phyloP scores from a whole-genome alignment of 2,797 vertebrate genomes.

The Semotilus atromaculatus region DNA sequence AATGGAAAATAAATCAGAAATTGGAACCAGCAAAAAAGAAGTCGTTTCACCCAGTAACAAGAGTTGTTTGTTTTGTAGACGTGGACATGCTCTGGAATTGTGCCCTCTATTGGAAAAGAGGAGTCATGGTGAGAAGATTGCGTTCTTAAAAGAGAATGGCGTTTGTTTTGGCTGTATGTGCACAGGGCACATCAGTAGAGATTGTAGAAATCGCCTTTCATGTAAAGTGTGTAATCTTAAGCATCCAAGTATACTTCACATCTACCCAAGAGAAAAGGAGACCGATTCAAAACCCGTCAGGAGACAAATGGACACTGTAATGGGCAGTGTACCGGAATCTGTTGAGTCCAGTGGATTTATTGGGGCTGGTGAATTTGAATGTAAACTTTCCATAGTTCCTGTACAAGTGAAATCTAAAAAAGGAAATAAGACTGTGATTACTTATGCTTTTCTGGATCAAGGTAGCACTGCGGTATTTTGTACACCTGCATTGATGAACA shows the following conservation, averaged over 20 bases:
- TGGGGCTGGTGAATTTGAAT: neutral
- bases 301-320: neutral
- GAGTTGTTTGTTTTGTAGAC: slow-evolving; percentile 48
- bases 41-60: slow-evolving; percentile 25
- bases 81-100: slow-evolving; percentile 35
- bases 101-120: slow-evolving; percentile 58
- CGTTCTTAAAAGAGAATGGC: slow-evolving; percentile 42
- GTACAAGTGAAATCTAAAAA: slow-evolving; percentile 22
- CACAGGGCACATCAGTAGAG: slow-evolving; percentile 26
- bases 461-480: slow-evolving; percentile 9
- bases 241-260: slow-evolving; percentile 6
- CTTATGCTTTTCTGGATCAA: slow-evolving; percentile 21
- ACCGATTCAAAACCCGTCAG: neutral
- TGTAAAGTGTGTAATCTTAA: neutral
- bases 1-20: neutral
- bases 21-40: neutral
- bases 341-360: neutral
- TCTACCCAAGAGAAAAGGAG: neutral
- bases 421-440: neutral
- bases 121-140: slow-evolving; percentile 60
- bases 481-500: neutral
- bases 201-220: neutral
- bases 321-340: neutral
- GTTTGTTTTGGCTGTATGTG: slow-evolving; percentile 56
- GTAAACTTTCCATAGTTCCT: neutral